phyloP scores from a whole-genome alignment of 2,888 invertebrate species.

The Drosophila meridiana region DNA sequence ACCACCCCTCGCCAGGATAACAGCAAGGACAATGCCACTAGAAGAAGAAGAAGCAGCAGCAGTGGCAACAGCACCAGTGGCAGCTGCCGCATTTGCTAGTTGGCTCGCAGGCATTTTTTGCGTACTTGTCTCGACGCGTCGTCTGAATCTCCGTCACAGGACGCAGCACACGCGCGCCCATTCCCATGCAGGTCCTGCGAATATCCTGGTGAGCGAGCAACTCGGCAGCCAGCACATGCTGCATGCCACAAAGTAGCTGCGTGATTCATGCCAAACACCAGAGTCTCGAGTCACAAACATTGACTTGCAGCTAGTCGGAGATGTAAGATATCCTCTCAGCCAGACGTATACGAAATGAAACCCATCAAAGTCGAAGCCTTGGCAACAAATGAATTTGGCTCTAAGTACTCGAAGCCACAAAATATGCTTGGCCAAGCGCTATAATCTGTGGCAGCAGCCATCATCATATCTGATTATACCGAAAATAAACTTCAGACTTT shows the following conservation, averaged over 20 bases:
- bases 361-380: slow-evolving; percentile 5
- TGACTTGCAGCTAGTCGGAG: slow-evolving; percentile 11
- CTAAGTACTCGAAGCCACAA: slow-evolving; percentile 24
- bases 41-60: slow-evolving; percentile 53
- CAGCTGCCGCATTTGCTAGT: slow-evolving; percentile 51
- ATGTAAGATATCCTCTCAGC: slow-evolving; percentile 12
- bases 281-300: slow-evolving; percentile 24
- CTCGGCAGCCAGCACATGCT: slow-evolving; percentile 34
- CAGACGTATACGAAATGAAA: slow-evolving; percentile 14
- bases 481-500: slow-evolving; percentile 17
- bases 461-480: slow-evolving; percentile 32
- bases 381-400: slow-evolving; percentile 39
- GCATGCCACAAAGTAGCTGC: slow-evolving; percentile 33
- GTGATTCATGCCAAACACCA: slow-evolving; percentile 61
- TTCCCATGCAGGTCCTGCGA: slow-evolving; percentile 51
- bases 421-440: slow-evolving; percentile 26
- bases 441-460: slow-evolving; percentile 9
- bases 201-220: slow-evolving; percentile 5
- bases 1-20: slow-evolving; percentile 68
- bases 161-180: slow-evolving; percentile 66
- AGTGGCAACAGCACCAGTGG: slow-evolving; percentile 12
- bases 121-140: slow-evolving; percentile 75
- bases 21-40: slow-evolving; percentile 73
- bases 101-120: slow-evolving; percentile 76
- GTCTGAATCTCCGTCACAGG: slow-evolving; percentile 56